Conservation (phyloP, 2,113 vertebrate species). For the Mesembrinibis cayennensis region DNA sequence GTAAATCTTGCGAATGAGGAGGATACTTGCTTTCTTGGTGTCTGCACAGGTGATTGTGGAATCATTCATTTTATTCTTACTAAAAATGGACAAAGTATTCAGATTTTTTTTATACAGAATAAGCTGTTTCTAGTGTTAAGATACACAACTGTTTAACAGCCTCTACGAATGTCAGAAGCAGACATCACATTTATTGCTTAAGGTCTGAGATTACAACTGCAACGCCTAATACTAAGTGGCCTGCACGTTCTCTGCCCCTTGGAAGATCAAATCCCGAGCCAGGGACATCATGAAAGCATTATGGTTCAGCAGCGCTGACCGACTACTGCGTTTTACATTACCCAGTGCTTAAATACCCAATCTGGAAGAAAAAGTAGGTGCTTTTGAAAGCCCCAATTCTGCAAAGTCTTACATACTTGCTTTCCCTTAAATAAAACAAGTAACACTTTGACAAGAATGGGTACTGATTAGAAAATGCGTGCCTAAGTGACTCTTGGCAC, state of each 20-base stretch:
- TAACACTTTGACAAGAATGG: background rate
- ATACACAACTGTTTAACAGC: background rate
- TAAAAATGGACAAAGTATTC: background rate
- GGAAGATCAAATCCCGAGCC: background rate
- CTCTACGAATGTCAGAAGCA: background rate
- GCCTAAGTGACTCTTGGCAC: background rate
- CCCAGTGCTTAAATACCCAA: background rate
- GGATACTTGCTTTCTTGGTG: slow-evolving; percentile 88
- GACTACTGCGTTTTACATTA: background rate
- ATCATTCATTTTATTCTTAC: slow-evolving; percentile 61
- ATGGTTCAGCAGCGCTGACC: background rate
- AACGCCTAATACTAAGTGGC: background rate
- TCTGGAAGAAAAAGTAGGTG: background rate
- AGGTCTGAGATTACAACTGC: background rate
- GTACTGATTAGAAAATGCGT: background rate
- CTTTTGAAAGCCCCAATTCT: background rate
- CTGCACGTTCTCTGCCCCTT: background rate
- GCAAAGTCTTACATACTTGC: accelerated
- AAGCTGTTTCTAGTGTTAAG: background rate
- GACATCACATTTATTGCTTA: background rate
- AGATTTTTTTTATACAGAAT: background rate
- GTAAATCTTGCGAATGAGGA: slow-evolving; percentile 93
- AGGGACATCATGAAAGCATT: accelerated
- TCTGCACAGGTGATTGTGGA: slow-evolving; percentile 72
- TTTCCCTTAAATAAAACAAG: background rate